Base-by-base conservation (phyloP, 92 coral and sea anemone genomes). In the Umimayanthus kanabou region DNA sequence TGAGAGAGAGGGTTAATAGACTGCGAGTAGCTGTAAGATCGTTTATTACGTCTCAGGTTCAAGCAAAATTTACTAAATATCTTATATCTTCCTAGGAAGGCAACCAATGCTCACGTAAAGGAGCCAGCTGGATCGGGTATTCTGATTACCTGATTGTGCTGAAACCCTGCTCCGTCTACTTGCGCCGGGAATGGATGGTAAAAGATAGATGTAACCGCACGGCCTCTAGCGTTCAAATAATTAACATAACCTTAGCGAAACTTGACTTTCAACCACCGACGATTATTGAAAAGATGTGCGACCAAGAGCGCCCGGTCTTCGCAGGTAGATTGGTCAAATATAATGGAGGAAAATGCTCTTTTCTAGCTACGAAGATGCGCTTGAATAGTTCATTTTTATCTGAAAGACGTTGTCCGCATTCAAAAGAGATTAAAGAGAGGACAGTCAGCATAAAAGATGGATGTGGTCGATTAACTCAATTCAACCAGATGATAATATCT, bases 231-330 rank as follows among this genome's bases (percentile, higher is more conserved):
- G 45, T 29, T 29, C 84, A 80, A 80, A 14, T 80, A 30, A 80
- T 80, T 16, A 80, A 55, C 84, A 80, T 80, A 39, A 80, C 84
- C 4, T 6, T 80, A 80, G 84, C 71, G 11, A 80, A 57, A 80
- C 71, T 80, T 29, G 45, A 80, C 6, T 18, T 80, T 5, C 26
- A 55, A 14, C 43, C 30, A 14, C 84, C 84, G 22, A 66, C 16
- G 55, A 57, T 15, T 1, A 20, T 80, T 55, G 70, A 26, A 7
- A 80, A 80, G 84, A 57, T 28, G 3, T 80, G 84, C 7, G 28
- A 57, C 0, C 26, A 80, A 15, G 50, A 57, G 11, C 58, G 18
- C 18, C 33, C 43, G 33, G 39, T n/a, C 47, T 67, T 80, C 29
- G 64, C 45, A 57, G 7, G 26, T 53, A 39, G 18, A 55, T n/a